Base-by-base conservation (phyloP, 2,113 vertebrate genomes). In the Nothocercus julius region DNA sequence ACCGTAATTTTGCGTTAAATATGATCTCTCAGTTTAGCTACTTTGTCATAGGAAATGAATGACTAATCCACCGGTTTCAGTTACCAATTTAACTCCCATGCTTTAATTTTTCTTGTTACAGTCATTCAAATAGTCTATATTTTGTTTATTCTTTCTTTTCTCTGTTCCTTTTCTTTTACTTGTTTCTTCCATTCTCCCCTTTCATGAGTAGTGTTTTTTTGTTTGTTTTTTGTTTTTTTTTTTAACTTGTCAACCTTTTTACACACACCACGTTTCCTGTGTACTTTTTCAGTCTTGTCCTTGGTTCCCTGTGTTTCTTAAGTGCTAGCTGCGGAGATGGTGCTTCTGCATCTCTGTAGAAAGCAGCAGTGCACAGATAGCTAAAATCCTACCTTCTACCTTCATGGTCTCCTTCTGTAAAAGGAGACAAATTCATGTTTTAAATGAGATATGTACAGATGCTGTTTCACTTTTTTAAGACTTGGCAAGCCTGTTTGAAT, bases 201-300 rank as follows among this genome's bases (percentile, higher is more conserved):
- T 9, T 8, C 27, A 6, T 7, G 8, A 68, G 27, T 21, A 59
- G 13, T 11, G 11, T 51, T 53, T 47, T 47, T 47, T 20, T 47
- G 47, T 47, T 17, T 47, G 17, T 10, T 42, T 42, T 44, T 44
- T 45, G 21, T 32, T 11, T 74, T 76, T 49, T 7, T 42, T 73
- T 73, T 67, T 72, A 42, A 51, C 70, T 79, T 83, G n/a, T 49
- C 5, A 19, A 27, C 5, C 30, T 70, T 19, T 88, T 81, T 58
- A 21, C 16, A 6, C 4, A 4, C 59, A 19, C 20, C 2, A 12
- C 0, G 13, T 93, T 85, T 89, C 32, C 30, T 17, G 0, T 59
- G 14, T 54, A 4, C 5, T 77, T 66, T 8, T 70, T 8, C 20
- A 62, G 44, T 15, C 16, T 68, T 82, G 25, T 17, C 61, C 44